Evolutionary conservation across 2,888 invertebrate species (phyloP).

Genomic region (Cheiracanthium punctorium): DNA sequence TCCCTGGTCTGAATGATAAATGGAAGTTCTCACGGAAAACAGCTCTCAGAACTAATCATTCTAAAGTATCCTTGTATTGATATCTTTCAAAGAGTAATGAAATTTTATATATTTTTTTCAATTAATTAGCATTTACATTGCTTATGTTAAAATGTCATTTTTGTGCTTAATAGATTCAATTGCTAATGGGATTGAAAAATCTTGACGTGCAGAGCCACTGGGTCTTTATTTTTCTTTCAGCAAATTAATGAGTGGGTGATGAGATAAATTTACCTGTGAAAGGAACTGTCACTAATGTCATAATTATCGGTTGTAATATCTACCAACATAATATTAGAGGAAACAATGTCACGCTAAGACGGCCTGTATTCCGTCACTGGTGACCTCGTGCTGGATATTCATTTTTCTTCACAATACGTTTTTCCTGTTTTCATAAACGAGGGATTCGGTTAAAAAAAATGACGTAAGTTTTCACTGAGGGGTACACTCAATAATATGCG

Average conservation of each 20-base stretch:
- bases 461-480: background rate
- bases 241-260: background rate
- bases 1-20: no score
- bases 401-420: background rate
- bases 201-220: no score
- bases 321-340: background rate
- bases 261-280: background rate
- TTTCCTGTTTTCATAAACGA: background rate
- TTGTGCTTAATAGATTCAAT: no score
- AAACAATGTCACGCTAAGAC: background rate
- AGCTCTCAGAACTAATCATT: no score
- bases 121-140: no score
- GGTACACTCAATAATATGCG: background rate
- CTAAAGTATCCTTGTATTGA: no score
- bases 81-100: no score
- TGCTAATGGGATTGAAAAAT: no score
- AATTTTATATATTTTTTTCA: no score
- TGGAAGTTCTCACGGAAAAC: no score
- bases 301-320: conserved; percentile 6
- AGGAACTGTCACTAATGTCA: background rate
- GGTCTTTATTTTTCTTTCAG: background rate
- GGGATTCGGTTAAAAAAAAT: background rate
- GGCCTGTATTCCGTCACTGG: background rate
- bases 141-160: no score
- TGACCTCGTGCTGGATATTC: conserved; percentile 1